Evolutionary conservation across 2,113 vertebrate species (phyloP).

Genomic region (Arizona elegans): DNA sequence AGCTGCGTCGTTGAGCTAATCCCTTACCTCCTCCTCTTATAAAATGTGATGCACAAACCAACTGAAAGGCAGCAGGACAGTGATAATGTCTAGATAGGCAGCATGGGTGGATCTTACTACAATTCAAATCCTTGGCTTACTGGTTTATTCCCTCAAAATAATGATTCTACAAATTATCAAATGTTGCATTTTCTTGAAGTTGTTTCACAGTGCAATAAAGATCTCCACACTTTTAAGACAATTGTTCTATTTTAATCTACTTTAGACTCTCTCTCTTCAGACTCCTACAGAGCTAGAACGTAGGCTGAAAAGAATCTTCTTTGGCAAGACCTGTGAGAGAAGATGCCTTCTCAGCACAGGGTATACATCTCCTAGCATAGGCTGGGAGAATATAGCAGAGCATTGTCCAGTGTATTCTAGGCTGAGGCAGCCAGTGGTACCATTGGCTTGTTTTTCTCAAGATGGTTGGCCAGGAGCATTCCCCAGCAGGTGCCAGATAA

Average conservation of each 20-base stretch:
- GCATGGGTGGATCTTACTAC: not conserved
- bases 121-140: not conserved
- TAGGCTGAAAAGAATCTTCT: not conserved
- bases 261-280: not conserved
- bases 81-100: not conserved
- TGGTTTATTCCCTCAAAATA: not conserved
- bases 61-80: not conserved
- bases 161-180: not conserved
- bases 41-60: not conserved
- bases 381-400: not conserved
- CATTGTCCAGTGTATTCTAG: not conserved
- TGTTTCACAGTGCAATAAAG: not conserved
- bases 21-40: not conserved
- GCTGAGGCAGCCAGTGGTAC: not conserved
- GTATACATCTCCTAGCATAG: not conserved
- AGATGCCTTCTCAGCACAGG: not conserved
- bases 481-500: not conserved
- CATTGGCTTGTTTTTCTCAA: not conserved
- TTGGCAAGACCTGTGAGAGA: not conserved
- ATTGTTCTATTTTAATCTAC: not conserved
- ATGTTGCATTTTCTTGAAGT: not conserved
- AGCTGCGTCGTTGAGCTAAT: accelerated
- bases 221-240: not conserved
- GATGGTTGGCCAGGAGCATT: not conserved
- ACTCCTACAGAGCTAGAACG: not conserved